Conservation (phyloP, 1,140 invertebrate species). For the Gryllus bimaculatus region DNA sequence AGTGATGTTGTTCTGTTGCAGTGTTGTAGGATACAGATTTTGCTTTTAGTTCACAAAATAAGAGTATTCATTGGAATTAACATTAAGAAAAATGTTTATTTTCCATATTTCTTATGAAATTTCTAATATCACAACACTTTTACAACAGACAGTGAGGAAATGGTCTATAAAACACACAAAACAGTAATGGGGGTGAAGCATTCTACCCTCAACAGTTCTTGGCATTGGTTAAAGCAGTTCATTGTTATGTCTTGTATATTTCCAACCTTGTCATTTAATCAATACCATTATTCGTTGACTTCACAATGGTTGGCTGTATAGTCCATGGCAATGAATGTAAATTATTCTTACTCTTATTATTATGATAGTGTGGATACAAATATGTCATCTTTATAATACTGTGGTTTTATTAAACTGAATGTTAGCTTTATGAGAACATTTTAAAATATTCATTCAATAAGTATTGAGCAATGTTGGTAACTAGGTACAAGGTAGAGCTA, state of each 20-base stretch:
- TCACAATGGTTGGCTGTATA: background rate
- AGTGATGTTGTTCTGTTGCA: no score
- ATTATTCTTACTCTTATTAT: background rate
- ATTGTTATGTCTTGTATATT: background rate
- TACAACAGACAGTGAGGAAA: background rate
- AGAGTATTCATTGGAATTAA: no score
- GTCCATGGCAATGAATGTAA: background rate
- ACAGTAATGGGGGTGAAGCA: background rate
- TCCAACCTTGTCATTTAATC: no score
- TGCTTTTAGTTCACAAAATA: no score
- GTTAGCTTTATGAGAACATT: background rate
- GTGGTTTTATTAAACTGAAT: background rate
- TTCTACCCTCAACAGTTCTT: background rate
- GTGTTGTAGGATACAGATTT: no score
- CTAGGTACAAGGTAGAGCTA: slow-evolving; percentile 3
- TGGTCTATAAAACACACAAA: background rate
- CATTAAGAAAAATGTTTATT: no score
- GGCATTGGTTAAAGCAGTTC: background rate
- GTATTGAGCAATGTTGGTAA: background rate
- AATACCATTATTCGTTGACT: background rate
- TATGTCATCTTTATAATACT: background rate
- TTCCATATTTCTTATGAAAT: no score
- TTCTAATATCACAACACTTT: no score
- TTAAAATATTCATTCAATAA: slow-evolving; percentile 1
- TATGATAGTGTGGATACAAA: background rate